Percentiles rank a stretch among this genome's conserved stretches.
Evolutionary conservation across 2,888 invertebrate species (phyloP).

Genomic region (Miltochrista miniata): DNA sequence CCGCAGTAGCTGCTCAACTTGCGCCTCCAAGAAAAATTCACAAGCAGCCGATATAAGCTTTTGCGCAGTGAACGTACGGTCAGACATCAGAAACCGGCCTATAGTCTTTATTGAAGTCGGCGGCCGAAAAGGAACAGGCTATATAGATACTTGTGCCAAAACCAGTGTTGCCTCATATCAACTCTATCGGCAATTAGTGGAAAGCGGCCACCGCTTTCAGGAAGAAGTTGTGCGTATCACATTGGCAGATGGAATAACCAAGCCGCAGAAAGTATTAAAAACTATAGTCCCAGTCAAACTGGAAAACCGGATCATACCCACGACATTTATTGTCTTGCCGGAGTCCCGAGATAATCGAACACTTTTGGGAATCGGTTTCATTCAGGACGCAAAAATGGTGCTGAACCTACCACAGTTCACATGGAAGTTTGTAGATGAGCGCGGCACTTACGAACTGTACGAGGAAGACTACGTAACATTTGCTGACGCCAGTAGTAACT

Average conservation of each 20-base stretch:
- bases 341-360: constrained; percentile 14
- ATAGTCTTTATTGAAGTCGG: background rate
- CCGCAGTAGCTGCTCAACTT: constrained; percentile 8
- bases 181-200: background rate
- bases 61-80: background rate
- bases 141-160: background rate
- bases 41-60: background rate
- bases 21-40: background rate
- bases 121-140: background rate
- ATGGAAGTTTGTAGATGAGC: constrained; percentile 22
- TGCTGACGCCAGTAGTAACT: background rate
- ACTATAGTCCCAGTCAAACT: background rate
- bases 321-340: constrained; percentile 8
- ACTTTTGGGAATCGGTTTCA: constrained; percentile 21
- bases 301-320: background rate
- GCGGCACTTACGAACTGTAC: background rate
- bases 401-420: constrained; percentile 17
- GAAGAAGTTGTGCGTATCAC: background rate
- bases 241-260: background rate
- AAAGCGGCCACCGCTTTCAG: background rate
- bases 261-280: background rate
- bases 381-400: constrained; percentile 16
- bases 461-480: background rate
- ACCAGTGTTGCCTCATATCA: background rate
- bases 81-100: background rate